Base-by-base conservation (phyloP, 2,113 vertebrate genomes). In the Indicator maculatus region DNA sequence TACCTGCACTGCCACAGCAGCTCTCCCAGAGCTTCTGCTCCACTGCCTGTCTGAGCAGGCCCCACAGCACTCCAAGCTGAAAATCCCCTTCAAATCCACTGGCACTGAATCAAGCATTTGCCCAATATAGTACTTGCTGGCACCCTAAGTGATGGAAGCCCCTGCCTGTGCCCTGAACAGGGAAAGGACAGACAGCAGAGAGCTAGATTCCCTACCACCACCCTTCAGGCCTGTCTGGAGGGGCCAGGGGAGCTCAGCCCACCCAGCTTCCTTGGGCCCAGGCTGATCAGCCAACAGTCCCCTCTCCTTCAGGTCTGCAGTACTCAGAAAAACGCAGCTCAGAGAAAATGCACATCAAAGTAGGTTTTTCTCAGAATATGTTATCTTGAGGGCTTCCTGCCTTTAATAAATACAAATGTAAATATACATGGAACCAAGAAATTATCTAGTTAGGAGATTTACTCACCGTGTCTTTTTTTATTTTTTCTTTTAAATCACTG, bases 191-290 rank as follows among this genome's bases (percentile, higher is more conserved):
- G 59, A 4, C 36, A 60, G 73, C 30, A 23, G 66, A 31, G 65
- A 31, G 53, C 69, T 11, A 50, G 38, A 31, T 31, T 26, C 31
- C 30, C 36, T 30, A 2, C 1, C 3, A 12, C 38, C 6, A 2
- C 28, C 58, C 66, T 33, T 14, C 17, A 44, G 52, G 67, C 31
- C 47, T 5, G 53, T 50, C 17, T 1, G 4, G 53, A 17, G 47
- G 55, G 1, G 16, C 5, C 14, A 3, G 16, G 53, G 33, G 16
- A 14, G 59, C 41, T 63, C 12, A 11, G 71, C 39, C 36, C 13
- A 0, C 2, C 31, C 45, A 4, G 4, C 30, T 45, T 12, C 58
- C 39, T 27, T 3, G 5, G 12, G 41, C 39, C 44, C 1, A 5
- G 19, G 16, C 52, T 10, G 19, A 15, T 4, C 31, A 19, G 3